Conservation (phyloP, 2,888 invertebrate species). For the Apocheima hispidaria region DNA sequence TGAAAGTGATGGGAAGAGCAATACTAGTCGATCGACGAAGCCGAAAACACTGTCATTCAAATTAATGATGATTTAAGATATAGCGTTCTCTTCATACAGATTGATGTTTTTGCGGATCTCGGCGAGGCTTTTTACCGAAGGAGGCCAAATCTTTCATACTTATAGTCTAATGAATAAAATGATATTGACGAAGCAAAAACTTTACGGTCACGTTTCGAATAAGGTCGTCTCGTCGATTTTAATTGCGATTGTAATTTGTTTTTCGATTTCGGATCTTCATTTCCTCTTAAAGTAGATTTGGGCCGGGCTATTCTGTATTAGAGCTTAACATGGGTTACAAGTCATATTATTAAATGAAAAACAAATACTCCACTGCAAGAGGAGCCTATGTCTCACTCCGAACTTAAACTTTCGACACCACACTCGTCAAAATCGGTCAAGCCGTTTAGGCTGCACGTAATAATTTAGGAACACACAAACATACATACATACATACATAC, state of each 20-base stretch:
- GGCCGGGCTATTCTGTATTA: constrained; percentile 6
- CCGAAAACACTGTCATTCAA: constrained; percentile 15
- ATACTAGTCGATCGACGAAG: constrained; percentile 1
- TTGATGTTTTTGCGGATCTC: constrained; percentile 30
- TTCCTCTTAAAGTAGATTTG: constrained; percentile 18
- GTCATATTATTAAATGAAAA: too few relatives aligned
- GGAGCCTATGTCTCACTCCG: too few relatives aligned
- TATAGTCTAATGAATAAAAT: constrained; percentile 34
- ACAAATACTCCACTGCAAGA: too few relatives aligned
- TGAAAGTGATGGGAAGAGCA: not conserved
- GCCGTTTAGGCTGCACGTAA: too few relatives aligned
- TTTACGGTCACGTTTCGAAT: constrained; percentile 32
- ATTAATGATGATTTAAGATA: constrained; percentile 22
- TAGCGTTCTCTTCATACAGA: not conserved
- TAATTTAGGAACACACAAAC: too few relatives aligned
- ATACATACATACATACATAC: too few relatives aligned
- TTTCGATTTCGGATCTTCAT: constrained; percentile 13
- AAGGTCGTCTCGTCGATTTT: constrained; percentile 23
- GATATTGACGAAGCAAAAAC: constrained; percentile 37
- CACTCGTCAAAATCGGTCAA: too few relatives aligned
- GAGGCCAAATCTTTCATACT: constrained; percentile 29
- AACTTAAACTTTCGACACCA: too few relatives aligned
- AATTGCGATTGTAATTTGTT: constrained; percentile 23
- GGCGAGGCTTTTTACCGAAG: constrained; percentile 28
- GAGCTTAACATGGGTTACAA: constrained; percentile 2